These are phyloP conservation scores for Pollenia amentaria DNA, from an alignment of 2,888 invertebrate species.

Conservation along the genomic window DNA sequence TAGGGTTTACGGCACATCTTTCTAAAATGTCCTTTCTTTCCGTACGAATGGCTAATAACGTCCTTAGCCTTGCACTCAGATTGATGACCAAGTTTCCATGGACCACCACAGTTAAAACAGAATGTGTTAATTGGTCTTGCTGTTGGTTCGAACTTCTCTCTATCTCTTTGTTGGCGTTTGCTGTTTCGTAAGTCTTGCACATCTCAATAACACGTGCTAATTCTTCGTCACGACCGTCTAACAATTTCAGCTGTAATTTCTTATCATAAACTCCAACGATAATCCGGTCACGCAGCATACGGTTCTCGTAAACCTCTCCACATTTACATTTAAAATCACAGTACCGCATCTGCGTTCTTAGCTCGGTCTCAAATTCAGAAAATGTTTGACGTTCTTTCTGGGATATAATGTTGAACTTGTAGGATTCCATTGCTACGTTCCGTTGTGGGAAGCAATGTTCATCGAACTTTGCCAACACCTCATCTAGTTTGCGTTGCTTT, in stretches of 20 bases:
- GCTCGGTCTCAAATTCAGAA: slow-evolving; percentile 69
- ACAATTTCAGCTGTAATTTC: slow-evolving; percentile 57
- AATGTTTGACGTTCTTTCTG: slow-evolving; percentile 73
- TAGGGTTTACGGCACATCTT: slow-evolving; percentile 30
- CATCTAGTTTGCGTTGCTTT: too few species aligned
- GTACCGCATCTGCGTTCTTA: slow-evolving; percentile 64
- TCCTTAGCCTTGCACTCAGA: slow-evolving; percentile 69
- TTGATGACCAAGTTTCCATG: slow-evolving; percentile 59
- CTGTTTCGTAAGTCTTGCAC: slow-evolving; percentile 44
- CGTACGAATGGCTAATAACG: slow-evolving; percentile 48
- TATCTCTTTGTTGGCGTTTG: slow-evolving; percentile 54
- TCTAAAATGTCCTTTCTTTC: slow-evolving; percentile 46
- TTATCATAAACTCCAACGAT: slow-evolving; percentile 69
- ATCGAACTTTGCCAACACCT: too few species aligned
- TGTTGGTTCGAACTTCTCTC: background rate
- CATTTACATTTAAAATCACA: slow-evolving; percentile 72
- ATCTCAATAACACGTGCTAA: slow-evolving; percentile 62
- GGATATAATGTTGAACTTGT: slow-evolving; percentile 70
- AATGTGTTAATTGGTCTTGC: slow-evolving; percentile 33
- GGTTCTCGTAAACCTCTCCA: slow-evolving; percentile 59
- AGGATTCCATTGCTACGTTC: slow-evolving; percentile 65
- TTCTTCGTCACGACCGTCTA: slow-evolving; percentile 67
- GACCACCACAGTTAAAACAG: slow-evolving; percentile 56
- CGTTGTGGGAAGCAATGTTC: slow-evolving; percentile 58
- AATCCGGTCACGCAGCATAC: slow-evolving; percentile 72